Evolutionary conservation across 2,113 vertebrate genomes (phyloP).

Genomic region (Periophthalmodon schlosseri): DNA sequence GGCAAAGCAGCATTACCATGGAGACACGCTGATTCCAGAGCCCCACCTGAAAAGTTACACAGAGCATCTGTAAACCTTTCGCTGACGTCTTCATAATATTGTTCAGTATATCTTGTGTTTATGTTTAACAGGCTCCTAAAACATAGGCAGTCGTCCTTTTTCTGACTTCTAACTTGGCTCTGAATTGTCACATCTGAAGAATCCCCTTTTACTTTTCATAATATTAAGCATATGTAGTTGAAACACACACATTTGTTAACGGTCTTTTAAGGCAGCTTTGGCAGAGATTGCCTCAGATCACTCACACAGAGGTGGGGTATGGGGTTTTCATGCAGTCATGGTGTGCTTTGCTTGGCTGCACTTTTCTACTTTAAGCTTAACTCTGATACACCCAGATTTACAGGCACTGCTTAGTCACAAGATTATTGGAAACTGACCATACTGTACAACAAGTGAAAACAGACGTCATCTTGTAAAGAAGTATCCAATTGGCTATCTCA

Average conservation of each 20-base stretch:
- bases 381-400: slow-evolving; percentile 9
- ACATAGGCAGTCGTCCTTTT: slow-evolving; percentile 14
- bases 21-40: too few relatives aligned
- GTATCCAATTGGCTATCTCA: neutral
- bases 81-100: neutral
- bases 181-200: slow-evolving; percentile 29
- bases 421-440: neutral
- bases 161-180: slow-evolving; percentile 18
- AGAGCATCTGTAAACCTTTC: neutral
- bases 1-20: too few relatives aligned
- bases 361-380: slow-evolving; percentile 13
- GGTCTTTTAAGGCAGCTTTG: slow-evolving; percentile 6
- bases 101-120: neutral
- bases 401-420: slow-evolving; percentile 7
- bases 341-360: slow-evolving; percentile 29
- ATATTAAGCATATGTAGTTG: slow-evolving; percentile 15
- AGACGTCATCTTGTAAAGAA: neutral
- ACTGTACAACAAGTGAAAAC: neutral
- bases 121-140: slow-evolving; percentile 19
- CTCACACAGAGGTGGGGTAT: slow-evolving; percentile 9
- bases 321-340: slow-evolving; percentile 10
- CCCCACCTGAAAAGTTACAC: too few relatives aligned
- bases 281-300: neutral
- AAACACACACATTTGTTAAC: slow-evolving; percentile 6
- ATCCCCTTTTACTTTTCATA: slow-evolving; percentile 27